Evolutionary conservation across 2,113 vertebrate species (phyloP), one percentile per base, ranked within the genome.

Genomic region (Peromyscus leucopus): DNA sequence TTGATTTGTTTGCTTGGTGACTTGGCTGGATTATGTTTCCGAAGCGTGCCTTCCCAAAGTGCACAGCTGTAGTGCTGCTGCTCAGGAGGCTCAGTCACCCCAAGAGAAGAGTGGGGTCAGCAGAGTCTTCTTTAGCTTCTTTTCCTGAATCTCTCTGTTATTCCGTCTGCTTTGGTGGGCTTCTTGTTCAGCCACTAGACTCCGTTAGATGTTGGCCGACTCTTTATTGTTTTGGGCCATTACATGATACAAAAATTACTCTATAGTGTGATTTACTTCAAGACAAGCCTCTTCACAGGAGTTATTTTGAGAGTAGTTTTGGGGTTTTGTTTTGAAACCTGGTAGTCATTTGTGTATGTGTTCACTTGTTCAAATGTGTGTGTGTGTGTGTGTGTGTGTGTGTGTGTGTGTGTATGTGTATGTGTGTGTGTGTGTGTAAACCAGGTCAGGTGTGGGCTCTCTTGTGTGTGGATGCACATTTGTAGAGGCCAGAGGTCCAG

Each of bases 221-320:
- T 72, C 74, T 26, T 87, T 94, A 83, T 28, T 92, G 74, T 42
- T 87, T 91, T 88, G 48, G 57, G n/a, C 24, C 46, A 16, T 82
- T 22, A 42, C 31, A 19, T 78, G 6, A 61, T 9, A 42, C 39
- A 86, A 46, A 71, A 79, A 65, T 82, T 95, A 36, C 63, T 79
- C 51, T 71, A 65, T 21, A 65, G 69, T 84, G 15, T 48, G 39
- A 63, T 33, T 26, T 55, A 57, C 71, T 76, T 94, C 65, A 69
- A 89, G 71, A 83, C 28, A 75, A 28, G 26, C 31, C 22, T 7
- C 26, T 61, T 63, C 33, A 16, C 28, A 84, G 36, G 22, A 24
- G 16, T 63, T 78, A 78, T 42, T 94, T 91, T 89, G 59, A 63
- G 55, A 39, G 22, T 4, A 57, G 33, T 57, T n/a, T 46, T 59